A percentile compares a stretch with the other conserved stretches of the same genome.
phyloP scores from a whole-genome alignment of 2,888 invertebrate genomes.

The Pammene fasciana region DNA sequence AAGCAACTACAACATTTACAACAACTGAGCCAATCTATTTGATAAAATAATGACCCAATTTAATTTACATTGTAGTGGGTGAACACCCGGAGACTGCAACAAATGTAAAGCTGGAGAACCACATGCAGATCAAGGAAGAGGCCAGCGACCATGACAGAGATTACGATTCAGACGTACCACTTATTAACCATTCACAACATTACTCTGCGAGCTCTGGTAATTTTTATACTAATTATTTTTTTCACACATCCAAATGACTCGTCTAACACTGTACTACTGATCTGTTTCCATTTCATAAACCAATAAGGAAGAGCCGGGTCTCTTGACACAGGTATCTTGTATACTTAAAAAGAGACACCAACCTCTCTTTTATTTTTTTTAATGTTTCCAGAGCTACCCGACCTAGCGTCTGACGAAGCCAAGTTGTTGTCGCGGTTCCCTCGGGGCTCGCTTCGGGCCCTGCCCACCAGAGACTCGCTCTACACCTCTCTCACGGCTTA shows the following conservation, averaged over 20 bases:
- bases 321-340: too few relatives aligned
- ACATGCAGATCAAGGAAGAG: constrained; percentile 17
- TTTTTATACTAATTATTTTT: background rate
- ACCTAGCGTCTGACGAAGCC: background rate
- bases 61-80: constrained; percentile 17
- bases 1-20: too few relatives aligned
- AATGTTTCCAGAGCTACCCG: background rate
- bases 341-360: too few relatives aligned
- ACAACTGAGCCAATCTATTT: too few relatives aligned
- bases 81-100: constrained; percentile 17
- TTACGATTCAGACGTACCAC: constrained; percentile 22
- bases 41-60: too few relatives aligned
- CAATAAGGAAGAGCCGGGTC: too few relatives aligned
- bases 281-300: too few relatives aligned
- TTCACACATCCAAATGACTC: too few relatives aligned
- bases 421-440: constrained; percentile 32
- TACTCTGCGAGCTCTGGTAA: constrained; percentile 21
- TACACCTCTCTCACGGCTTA: constrained; percentile 31
- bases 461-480: constrained; percentile 47
- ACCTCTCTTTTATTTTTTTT: too few relatives aligned
- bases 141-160: constrained; percentile 15
- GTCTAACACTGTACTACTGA: too few relatives aligned
- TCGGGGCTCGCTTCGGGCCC: constrained; percentile 16
- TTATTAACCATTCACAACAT: constrained; percentile 12
- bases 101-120: constrained; percentile 20